These are phyloP conservation scores for Dynastes hyllus DNA, from an alignment of 2,888 invertebrate genomes.

Conservation along the genomic window DNA sequence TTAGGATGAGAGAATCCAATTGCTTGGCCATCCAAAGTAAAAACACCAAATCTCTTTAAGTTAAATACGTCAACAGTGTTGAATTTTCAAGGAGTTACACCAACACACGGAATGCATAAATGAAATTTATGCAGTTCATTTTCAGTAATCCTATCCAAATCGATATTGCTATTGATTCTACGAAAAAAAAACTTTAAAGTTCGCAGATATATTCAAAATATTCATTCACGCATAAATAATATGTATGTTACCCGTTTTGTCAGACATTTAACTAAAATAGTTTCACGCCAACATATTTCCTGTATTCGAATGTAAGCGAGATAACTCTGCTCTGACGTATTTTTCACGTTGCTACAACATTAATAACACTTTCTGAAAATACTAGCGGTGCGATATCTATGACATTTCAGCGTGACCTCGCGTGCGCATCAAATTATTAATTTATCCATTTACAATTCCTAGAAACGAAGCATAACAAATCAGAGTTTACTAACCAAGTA, in stretches of 20 bases:
- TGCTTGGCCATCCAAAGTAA: no score
- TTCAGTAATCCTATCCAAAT: no score
- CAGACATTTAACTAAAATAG: constrained; percentile 34
- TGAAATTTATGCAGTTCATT: no score
- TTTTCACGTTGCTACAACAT: constrained; percentile 24
- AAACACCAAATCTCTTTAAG: no score
- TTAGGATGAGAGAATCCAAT: no score
- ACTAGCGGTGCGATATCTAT: background rate
- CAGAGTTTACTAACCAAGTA: background rate
- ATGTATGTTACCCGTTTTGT: constrained; percentile 13
- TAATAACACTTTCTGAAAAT: constrained; percentile 41
- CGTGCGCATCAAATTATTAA: constrained; percentile 13
- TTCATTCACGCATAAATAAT: constrained; percentile 20
- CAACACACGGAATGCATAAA: no score
- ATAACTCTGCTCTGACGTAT: constrained; percentile 36
- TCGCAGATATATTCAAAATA: background rate
- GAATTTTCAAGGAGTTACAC: no score
- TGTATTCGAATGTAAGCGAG: constrained; percentile 30
- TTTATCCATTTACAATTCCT: background rate
- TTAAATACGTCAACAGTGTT: no score
- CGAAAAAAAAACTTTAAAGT: no score
- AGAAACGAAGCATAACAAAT: constrained; percentile 9
- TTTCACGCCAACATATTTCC: constrained; percentile 41
- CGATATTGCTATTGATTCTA: no score
- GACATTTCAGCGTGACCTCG: constrained; percentile 16